Evolutionary conservation across 2,797 vertebrate genomes (phyloP).

Genomic region (Neosilurus mollespiculum): DNA sequence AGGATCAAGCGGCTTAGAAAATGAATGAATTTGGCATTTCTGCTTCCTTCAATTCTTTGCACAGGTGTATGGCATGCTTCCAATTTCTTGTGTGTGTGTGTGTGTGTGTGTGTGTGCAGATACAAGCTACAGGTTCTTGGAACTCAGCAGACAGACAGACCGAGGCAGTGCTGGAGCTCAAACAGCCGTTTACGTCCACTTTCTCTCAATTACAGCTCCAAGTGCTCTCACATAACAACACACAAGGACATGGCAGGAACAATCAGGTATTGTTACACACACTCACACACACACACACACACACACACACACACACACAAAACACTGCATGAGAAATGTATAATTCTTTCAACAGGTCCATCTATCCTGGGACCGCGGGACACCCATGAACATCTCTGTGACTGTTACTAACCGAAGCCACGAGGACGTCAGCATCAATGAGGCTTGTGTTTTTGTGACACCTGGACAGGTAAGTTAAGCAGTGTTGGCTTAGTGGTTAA

Average conservation of each 20-base stretch:
- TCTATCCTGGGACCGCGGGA: slow-evolving; percentile 69
- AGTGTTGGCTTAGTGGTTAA: too few relatives aligned
- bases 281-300: neutral
- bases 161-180: slow-evolving; percentile 66
- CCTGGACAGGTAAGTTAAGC: slow-evolving; percentile 72
- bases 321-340: neutral
- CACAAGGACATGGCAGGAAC: slow-evolving; percentile 62
- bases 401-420: slow-evolving; percentile 71
- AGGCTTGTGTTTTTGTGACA: slow-evolving; percentile 73
- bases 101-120: slow-evolving; percentile 59
- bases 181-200: slow-evolving; percentile 73
- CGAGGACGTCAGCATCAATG: slow-evolving; percentile 64
- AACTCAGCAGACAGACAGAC: slow-evolving; percentile 60
- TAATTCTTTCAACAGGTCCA: slow-evolving; percentile 64
- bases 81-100: neutral
- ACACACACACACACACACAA: neutral
- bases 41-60: too few relatives aligned
- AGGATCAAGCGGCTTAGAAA: too few relatives aligned
- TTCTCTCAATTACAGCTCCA: slow-evolving; percentile 70
- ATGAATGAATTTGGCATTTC: too few relatives aligned
- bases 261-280: slow-evolving; percentile 66
- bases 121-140: slow-evolving; percentile 71
- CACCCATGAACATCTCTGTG: slow-evolving; percentile 71
- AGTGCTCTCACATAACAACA: slow-evolving; percentile 60
- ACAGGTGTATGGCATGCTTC: too few relatives aligned